Conservation (phyloP, 2,888 invertebrate species). For the Drosophila glabriapex region DNA sequence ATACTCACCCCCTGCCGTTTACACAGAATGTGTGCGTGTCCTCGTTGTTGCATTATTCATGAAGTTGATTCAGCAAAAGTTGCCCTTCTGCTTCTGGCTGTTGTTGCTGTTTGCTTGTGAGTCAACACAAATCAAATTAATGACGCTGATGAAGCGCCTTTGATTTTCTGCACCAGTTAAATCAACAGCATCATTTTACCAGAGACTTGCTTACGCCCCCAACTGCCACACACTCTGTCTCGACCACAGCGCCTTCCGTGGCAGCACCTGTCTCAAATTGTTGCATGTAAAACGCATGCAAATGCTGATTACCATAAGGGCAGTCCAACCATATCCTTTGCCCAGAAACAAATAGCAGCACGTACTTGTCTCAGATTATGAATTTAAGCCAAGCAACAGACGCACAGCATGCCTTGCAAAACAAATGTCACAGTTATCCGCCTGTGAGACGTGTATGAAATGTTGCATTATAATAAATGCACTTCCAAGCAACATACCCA, state of each 20-base stretch:
- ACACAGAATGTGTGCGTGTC: conserved; percentile 10
- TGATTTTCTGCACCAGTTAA: conserved; percentile 52
- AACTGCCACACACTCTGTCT: too few species aligned
- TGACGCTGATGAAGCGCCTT: conserved; percentile 55
- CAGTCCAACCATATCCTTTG: background rate
- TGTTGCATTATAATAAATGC: background rate
- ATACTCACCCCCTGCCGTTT: background rate
- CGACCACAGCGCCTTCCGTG: background rate
- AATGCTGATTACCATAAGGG: conserved; percentile 39
- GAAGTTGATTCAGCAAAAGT: conserved; percentile 49
- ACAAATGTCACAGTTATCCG: conserved; percentile 3
- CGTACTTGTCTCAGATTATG: conserved; percentile 7
- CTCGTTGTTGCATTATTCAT: conserved; percentile 60
- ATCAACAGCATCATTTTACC: conserved; percentile 35
- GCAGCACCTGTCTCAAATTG: conserved; percentile 49
- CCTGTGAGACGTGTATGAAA: background rate
- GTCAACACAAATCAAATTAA: conserved; percentile 63
- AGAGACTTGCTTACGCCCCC: background rate
- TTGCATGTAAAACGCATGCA: conserved; percentile 28
- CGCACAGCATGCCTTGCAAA: background rate
- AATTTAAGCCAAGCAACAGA: conserved; percentile 2
- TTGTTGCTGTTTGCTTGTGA: conserved; percentile 14
- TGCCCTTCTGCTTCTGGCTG: conserved; percentile 24
- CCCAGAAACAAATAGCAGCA: background rate
- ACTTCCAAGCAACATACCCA: background rate